A percentile compares a stretch with the other conserved stretches of the same genome.
Conservation (phyloP, 2,797 vertebrate species). For the Sternarchorhynchus goeldii region DNA sequence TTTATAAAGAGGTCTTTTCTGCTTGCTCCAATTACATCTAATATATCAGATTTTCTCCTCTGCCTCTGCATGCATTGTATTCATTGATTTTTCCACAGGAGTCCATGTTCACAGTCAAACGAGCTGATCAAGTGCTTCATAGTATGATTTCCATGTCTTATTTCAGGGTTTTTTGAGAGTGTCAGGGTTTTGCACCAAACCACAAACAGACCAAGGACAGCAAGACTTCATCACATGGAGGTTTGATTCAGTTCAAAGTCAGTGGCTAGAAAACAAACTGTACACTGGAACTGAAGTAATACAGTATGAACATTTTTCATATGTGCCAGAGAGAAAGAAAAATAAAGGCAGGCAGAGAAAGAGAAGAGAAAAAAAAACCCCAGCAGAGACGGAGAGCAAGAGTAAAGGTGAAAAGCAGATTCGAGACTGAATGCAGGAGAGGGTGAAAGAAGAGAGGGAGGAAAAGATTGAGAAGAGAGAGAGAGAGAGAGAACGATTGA, state of each 20-base stretch:
- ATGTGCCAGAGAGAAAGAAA: not conserved
- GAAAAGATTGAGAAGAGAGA: not conserved
- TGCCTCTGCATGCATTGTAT: conserved; percentile 1
- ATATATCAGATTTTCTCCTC: conserved; percentile 40
- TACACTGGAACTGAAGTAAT: conserved; percentile 23
- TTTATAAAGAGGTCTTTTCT: conserved; percentile 32
- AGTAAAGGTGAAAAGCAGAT: not conserved
- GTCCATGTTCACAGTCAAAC: conserved; percentile 12
- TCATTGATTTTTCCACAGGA: conserved; percentile 37
- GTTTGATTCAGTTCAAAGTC: conserved; percentile 19
- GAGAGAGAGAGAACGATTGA: not conserved
- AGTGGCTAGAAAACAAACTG: conserved; percentile 13
- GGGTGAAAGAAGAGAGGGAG: not conserved
- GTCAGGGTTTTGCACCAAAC: not conserved
- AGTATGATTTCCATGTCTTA: conserved; percentile 38
- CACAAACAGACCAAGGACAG: conserved; percentile 16
- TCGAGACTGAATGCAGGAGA: too few species aligned
- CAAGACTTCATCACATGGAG: conserved; percentile 14
- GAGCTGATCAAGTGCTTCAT: conserved; percentile 29
- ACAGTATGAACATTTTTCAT: not conserved
- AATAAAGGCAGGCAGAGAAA: not conserved
- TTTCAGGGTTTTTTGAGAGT: conserved; percentile 16
- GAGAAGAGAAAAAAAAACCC: not conserved
- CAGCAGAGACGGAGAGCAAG: not conserved
- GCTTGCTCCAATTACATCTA: conserved; percentile 30